phyloP scores from a whole-genome alignment of 2,888 invertebrate genomes.

The Dusona sp. region DNA sequence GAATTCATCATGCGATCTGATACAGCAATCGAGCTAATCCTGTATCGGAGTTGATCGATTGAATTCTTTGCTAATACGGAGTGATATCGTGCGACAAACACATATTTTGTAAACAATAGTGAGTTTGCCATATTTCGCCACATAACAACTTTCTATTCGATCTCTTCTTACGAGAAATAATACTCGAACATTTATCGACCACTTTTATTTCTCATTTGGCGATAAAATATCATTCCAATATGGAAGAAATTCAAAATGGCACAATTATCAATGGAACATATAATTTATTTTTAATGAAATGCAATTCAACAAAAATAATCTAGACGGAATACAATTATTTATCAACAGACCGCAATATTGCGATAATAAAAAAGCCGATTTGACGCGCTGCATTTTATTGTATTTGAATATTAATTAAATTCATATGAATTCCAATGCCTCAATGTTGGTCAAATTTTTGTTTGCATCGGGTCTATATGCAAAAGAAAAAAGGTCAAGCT shows the following conservation, averaged over 20 bases:
- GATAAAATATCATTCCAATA: not conserved
- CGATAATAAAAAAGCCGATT: not conserved
- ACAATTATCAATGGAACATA: not conserved
- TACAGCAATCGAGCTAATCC: conserved; percentile 57
- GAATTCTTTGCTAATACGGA: conserved; percentile 56
- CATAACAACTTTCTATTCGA: conserved; percentile 2
- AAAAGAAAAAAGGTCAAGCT: conserved; percentile 53
- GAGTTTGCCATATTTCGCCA: conserved; percentile 39
- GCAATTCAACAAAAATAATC: not conserved
- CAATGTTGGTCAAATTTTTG: no score
- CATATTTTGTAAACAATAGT: conserved; percentile 54
- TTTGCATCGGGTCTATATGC: no score
- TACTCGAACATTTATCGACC: conserved; percentile 1
- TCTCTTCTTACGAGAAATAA: not conserved
- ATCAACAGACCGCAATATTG: not conserved
- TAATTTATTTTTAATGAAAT: not conserved
- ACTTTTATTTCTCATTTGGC: not conserved
- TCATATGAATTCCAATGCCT: not conserved
- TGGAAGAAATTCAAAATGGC: not conserved
- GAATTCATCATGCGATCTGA: conserved; percentile 50
- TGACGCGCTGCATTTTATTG: not conserved
- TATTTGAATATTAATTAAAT: not conserved
- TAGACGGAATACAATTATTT: not conserved
- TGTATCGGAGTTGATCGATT: conserved; percentile 53
- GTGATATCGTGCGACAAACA: conserved; percentile 35